phyloP scores from a whole-genome alignment of 2,888 invertebrate species.

The Rhagonycha lutea region DNA sequence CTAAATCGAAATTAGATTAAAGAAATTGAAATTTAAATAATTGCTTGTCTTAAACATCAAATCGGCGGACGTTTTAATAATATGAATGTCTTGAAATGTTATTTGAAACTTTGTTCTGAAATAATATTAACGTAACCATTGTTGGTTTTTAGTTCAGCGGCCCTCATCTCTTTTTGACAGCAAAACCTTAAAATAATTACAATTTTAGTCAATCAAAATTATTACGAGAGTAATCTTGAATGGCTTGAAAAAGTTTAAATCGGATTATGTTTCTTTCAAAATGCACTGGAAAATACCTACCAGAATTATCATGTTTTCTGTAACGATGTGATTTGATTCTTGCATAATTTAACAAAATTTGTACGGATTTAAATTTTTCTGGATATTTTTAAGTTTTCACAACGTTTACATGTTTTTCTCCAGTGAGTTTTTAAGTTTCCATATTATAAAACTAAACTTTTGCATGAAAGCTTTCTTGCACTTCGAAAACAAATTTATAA shows the following conservation, averaged over 20 bases:
- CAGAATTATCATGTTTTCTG: neutral
- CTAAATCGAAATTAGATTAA: neutral
- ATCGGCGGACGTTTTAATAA: neutral
- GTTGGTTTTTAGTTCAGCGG: neutral
- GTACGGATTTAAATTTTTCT: too few relatives aligned
- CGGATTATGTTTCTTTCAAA: neutral
- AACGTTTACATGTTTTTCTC: too few relatives aligned
- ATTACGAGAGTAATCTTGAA: neutral
- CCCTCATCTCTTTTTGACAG: neutral
- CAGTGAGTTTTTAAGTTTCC: too few relatives aligned
- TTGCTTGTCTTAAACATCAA: neutral
- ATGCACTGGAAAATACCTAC: neutral
- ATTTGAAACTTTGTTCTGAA: neutral
- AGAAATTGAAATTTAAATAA: neutral
- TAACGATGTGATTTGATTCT: too few relatives aligned
- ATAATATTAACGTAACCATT: neutral
- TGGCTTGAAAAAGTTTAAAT: neutral
- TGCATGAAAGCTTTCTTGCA: neutral
- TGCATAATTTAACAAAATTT: too few relatives aligned
- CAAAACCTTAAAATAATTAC: neutral
- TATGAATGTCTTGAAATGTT: neutral
- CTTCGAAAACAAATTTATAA: neutral
- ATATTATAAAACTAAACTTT: too few relatives aligned
- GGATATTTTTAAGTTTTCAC: too few relatives aligned
- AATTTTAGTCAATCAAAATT: neutral